A percentile compares a stretch with the other conserved stretches of the same genome.
phyloP scores from a whole-genome alignment of 1,140 invertebrate genomes.

The Leguminivora glycinivorella region DNA sequence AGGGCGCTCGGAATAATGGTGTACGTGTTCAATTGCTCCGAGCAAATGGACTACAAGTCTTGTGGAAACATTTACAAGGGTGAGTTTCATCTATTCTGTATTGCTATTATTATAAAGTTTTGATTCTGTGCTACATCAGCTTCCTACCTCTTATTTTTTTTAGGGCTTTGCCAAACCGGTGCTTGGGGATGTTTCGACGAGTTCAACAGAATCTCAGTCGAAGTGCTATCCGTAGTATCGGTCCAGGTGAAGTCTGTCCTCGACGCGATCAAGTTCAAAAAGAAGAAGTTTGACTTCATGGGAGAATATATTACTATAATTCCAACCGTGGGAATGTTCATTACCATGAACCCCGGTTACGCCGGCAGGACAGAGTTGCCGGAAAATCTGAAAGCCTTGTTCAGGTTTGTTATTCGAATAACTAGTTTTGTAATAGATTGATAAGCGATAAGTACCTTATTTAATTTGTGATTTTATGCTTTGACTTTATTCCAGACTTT shows the following conservation, averaged over 20 bases:
- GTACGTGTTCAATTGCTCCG: slow-evolving; percentile 97
- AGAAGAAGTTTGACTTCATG: slow-evolving; percentile 89
- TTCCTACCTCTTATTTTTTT: neutral
- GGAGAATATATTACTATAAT: slow-evolving; percentile 89
- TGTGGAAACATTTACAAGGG: slow-evolving; percentile 95
- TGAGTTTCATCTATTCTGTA: slow-evolving; percentile 15
- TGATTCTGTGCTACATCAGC: neutral
- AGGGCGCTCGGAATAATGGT: slow-evolving; percentile 95
- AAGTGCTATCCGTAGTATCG: slow-evolving; percentile 95
- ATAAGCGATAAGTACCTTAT: too few species aligned
- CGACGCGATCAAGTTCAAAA: slow-evolving; percentile 91
- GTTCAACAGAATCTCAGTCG: slow-evolving; percentile 95
- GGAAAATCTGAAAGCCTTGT: slow-evolving; percentile 88
- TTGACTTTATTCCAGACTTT: too few species aligned
- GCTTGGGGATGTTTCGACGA: slow-evolving; percentile 98
- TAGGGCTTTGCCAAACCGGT: slow-evolving; percentile 92
- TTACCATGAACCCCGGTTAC: slow-evolving; percentile 97
- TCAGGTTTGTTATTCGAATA: slow-evolving; percentile 76
- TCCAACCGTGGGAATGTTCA: slow-evolving; percentile 93
- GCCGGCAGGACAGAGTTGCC: slow-evolving; percentile 92
- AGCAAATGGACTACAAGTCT: slow-evolving; percentile 98
- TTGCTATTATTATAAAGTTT: neutral
- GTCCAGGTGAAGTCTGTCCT: slow-evolving; percentile 91
- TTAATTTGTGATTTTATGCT: too few species aligned
- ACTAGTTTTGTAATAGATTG: slow-evolving; percentile 23